These are phyloP conservation scores for Morone chrysops DNA, from an alignment of 2,113 vertebrate species.

Conservation along the genomic window DNA sequence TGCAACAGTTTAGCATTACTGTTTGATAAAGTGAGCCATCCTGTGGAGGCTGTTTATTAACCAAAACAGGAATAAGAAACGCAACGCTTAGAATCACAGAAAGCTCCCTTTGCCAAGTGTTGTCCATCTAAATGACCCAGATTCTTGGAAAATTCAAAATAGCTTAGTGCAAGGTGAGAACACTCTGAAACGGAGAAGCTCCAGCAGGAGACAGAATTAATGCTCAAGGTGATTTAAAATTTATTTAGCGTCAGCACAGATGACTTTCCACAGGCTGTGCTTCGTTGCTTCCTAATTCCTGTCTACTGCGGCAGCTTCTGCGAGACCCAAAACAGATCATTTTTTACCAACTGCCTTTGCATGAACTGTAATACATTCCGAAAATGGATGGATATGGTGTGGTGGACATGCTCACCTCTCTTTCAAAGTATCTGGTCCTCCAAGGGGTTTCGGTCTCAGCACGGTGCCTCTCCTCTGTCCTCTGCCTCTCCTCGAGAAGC, in stretches of 20 bases:
- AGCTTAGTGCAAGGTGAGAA: conserved; percentile 7
- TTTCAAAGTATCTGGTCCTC: conserved; percentile 93
- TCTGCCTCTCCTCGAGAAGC: conserved; percentile 92
- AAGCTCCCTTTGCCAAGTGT: neutral
- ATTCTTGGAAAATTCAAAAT: neutral
- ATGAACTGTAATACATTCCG: neutral
- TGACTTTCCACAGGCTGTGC: neutral
- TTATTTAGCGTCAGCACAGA: neutral
- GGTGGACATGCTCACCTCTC: conserved; percentile 84
- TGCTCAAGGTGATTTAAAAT: conserved; percentile 17
- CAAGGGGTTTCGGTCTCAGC: conserved; percentile 90
- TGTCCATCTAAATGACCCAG: neutral
- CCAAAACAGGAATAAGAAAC: neutral
- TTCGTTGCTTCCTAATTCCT: neutral
- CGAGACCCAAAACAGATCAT: too few relatives aligned
- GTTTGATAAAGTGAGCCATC: neutral
- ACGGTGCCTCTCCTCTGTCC: conserved; percentile 92
- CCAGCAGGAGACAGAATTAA: neutral
- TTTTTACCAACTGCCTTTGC: neutral
- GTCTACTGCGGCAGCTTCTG: neutral
- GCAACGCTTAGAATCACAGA: too few relatives aligned
- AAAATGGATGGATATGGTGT: neutral
- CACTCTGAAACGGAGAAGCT: neutral
- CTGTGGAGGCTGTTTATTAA: neutral
- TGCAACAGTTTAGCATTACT: neutral